Evolutionary conservation across 2,888 invertebrate genomes (phyloP), one percentile per base, ranked within the genome.

Genomic region (Lepas anatifera): DNA sequence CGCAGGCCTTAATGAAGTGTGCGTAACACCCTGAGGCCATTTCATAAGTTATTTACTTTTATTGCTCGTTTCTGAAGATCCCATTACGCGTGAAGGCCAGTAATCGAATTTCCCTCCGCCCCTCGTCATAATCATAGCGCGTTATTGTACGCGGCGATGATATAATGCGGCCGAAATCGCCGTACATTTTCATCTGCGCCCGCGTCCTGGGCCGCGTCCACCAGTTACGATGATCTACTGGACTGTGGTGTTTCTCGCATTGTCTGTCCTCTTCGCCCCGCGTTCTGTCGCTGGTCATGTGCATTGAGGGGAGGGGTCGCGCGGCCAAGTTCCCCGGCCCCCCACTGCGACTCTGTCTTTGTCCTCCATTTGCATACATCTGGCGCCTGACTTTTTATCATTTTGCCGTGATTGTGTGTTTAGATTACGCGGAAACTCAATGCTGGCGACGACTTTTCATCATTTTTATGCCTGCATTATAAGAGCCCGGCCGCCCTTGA

Each of bases 21-120:
- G 13, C 16, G 52, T 52, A 29, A 16, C 22, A 29, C 29, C 3
- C 13, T 3, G n/a, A n/a, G 52, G 52, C 52, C 52, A 29, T 52
- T 52, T 52, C 52, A 52, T 52, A 52, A 52, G 52, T 52, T 52
- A 52, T 52, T 52, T 52, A 52, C 52, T 52, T 52, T 52, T 52
- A 52, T 52, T 52, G 52, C 52, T 52, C 52, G 52, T 52, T 52
- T 52, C n/a, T 52, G 29, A 29, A 29, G 52, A 52, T 52, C 52
- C 52, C 29, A 52, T 52, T 52, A 52, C 27, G 52, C 52, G 52
- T 52, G 52, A 52, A 52, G 29, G 52, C 13, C 29, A 29, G 52
- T 52, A 52, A 52, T 52, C 52, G 29, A 52, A 52, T 52, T 52
- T 29, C 52, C 52, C 13, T 16, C 29, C 10, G 27, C 52, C 52